Evolutionary conservation across 2,888 invertebrate genomes (phyloP).

Genomic region (Habrosyne pyritoides): DNA sequence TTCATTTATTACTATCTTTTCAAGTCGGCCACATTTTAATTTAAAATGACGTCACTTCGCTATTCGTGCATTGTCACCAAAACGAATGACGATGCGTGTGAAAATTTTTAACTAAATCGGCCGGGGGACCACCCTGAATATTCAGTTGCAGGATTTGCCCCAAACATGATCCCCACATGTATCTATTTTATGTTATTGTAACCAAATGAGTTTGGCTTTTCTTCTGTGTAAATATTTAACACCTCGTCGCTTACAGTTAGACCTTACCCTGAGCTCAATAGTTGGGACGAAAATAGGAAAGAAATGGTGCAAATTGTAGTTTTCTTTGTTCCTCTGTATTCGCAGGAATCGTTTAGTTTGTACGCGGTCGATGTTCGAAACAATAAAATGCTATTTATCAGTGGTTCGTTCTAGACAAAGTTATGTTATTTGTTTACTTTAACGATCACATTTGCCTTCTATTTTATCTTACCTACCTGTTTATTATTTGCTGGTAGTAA

Average conservation of each 20-base stretch:
- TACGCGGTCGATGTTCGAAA: constrained; percentile 4
- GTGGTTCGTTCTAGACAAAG: neutral
- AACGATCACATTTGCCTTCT: neutral
- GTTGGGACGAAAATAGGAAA: constrained; percentile 29
- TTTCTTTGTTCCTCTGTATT: constrained; percentile 27
- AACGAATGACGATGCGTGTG: too few relatives aligned
- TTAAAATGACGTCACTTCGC: too few relatives aligned
- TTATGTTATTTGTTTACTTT: constrained; percentile 1
- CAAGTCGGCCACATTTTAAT: too few relatives aligned
- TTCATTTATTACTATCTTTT: too few relatives aligned
- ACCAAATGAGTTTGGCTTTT: too few relatives aligned
- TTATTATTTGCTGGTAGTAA: neutral
- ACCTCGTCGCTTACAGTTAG: constrained; percentile 12
- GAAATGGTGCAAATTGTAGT: constrained; percentile 31
- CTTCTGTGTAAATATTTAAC: neutral
- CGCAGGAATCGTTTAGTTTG: constrained; percentile 16
- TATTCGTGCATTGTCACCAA: too few relatives aligned
- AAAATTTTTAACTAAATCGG: too few relatives aligned
- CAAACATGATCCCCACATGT: too few relatives aligned
- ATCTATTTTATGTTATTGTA: too few relatives aligned
- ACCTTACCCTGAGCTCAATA: constrained; percentile 17
- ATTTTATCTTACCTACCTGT: neutral
- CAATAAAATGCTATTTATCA: constrained; percentile 11
- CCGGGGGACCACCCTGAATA: too few relatives aligned
- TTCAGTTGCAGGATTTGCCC: too few relatives aligned